phyloP scores from a whole-genome alignment of 2,888 invertebrate genomes.

The Thymelicus lineola region DNA sequence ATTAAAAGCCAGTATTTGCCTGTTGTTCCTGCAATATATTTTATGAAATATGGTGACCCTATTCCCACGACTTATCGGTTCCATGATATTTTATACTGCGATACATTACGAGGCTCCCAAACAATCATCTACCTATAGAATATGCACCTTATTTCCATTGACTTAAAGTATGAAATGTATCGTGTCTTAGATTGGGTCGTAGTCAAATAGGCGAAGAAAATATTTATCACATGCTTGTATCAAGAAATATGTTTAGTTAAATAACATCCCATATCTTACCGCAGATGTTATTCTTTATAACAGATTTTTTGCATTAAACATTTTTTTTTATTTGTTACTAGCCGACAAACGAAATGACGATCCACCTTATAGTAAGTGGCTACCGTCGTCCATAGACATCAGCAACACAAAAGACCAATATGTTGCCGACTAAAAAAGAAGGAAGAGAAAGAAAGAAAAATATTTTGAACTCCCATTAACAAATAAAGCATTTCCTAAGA shows the following conservation, averaged over 20 bases:
- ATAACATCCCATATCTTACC: constrained; percentile 6
- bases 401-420: too few relatives aligned
- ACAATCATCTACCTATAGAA: background rate
- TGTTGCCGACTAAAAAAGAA: too few relatives aligned
- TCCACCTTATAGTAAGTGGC: too few relatives aligned
- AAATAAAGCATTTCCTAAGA: background rate
- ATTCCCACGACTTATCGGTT: constrained; percentile 25
- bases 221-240: constrained; percentile 23
- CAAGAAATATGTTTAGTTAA: constrained; percentile 27
- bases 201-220: constrained; percentile 32
- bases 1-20: too few relatives aligned
- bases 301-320: background rate
- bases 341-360: too few relatives aligned
- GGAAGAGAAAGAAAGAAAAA: too few relatives aligned
- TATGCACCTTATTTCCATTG: constrained; percentile 1
- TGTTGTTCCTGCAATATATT: background rate
- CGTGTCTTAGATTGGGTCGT: background rate
- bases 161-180: constrained; percentile 8
- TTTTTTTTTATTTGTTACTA: too few relatives aligned
- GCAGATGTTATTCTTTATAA: background rate
- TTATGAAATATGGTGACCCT: constrained; percentile 14
- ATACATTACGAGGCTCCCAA: constrained; percentile 19
- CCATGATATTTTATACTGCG: constrained; percentile 32
- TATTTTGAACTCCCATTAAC: too few relatives aligned
- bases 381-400: too few relatives aligned